These are phyloP conservation scores for Saccostrea echinata DNA, from an alignment of 1,140 invertebrate genomes.

Conservation along the genomic window DNA sequence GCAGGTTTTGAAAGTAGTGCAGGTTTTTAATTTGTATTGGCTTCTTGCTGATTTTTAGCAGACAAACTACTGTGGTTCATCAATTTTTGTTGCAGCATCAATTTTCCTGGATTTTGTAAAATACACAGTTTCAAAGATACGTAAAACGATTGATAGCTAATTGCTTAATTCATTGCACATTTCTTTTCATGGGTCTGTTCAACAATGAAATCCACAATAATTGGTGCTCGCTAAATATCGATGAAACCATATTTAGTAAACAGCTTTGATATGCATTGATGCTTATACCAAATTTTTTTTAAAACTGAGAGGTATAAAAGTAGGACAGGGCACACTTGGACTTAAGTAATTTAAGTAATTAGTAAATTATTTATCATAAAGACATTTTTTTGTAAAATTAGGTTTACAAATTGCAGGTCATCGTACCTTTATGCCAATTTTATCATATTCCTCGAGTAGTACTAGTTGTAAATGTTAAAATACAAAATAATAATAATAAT, in stretches of 20 bases:
- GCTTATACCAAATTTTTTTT: slow-evolving; percentile 7
- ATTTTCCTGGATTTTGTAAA: slow-evolving; percentile 18
- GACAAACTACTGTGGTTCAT: slow-evolving; percentile 16
- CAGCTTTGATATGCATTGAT: slow-evolving; percentile 22
- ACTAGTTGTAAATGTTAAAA: slow-evolving; percentile 24
- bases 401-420: slow-evolving; percentile 16
- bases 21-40: slow-evolving; percentile 9
- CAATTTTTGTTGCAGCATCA: slow-evolving; percentile 17
- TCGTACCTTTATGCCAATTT: slow-evolving; percentile 16
- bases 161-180: slow-evolving; percentile 18
- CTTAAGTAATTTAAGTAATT: slow-evolving; percentile 12
- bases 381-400: slow-evolving; percentile 21
- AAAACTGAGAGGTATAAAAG: slow-evolving; percentile 7
- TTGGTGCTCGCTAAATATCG: slow-evolving; percentile 20
- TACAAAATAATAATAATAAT: slow-evolving; percentile 10
- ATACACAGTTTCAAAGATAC: slow-evolving; percentile 13
- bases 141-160: slow-evolving; percentile 18
- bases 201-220: slow-evolving; percentile 8
- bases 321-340: slow-evolving; percentile 18
- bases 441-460: slow-evolving; percentile 13
- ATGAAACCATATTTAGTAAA: slow-evolving; percentile 23
- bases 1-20: not conserved
- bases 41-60: slow-evolving; percentile 22
- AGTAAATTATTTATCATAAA: slow-evolving; percentile 25
- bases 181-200: slow-evolving; percentile 5